Evolutionary conservation across 2,797 vertebrate species (phyloP), one percentile per base, ranked within the genome.

Genomic region (Xyrichtys novacula): DNA sequence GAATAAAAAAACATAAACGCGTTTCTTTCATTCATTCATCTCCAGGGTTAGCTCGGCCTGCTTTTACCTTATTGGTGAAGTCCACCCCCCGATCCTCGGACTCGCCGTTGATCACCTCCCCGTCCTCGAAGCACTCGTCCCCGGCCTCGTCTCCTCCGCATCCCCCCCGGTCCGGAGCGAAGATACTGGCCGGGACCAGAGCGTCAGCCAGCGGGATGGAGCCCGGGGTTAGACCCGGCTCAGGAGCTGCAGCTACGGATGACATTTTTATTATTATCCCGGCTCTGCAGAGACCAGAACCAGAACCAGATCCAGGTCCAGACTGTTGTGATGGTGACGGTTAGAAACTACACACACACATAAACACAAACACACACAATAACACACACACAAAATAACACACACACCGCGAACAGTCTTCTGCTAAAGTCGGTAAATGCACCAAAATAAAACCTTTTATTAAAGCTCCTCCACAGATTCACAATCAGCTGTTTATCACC

Each of bases 51-150:
- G 26, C 32, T 1, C 14, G 82, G 83, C 83, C 87, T 87, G 95
- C 94, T 91, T 93, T 95, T 86, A 97, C 97, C 96, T 98, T 98
- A 86, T 94, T 97, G 63, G 95, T 96, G 78, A 96, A 96, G 87
- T 98, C 96, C 1, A 94, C 58, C 62, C 95, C 90, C 15, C 95
- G 88, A 56, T 91, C 92, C 92, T 84, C 94, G 71, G 90, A 67
- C 90, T 97, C 95, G 78, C 97, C 96, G 58, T 97, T 97, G 17
- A 91, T 16, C 48, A 81, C 3, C 65, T 94, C 92, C 22, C 81
- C 88, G 76, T 94, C 93, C 0, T 94, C 94, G 64, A 80, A 90
- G 81, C 78, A 80, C 50, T 94, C 94, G 7, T 90, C 74, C 32
- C 68, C 92, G 71, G 69, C 32, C 46, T 93, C 91, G 76, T 95